Evolutionary conservation across 2,888 invertebrate species (phyloP), one percentile per base, ranked within the genome.

Genomic region (Notodonta ziczac): DNA sequence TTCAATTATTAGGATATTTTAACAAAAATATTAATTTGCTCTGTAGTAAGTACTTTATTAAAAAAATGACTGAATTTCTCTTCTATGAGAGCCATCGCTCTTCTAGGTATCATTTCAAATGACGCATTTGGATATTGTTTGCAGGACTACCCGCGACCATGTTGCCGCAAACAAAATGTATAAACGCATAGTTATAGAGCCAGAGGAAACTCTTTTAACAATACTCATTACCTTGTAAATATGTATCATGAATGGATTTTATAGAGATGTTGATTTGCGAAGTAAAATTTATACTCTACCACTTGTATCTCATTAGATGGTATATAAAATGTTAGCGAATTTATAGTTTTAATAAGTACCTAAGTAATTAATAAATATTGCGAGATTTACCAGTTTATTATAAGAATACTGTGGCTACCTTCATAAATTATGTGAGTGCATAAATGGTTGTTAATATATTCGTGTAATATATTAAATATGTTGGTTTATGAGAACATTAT

Each of bases 261-360:
- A 79, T 78, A 78, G 73, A 81, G 82, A 83, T 81, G 71, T 70
- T 84, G 84, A 87, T 86, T 88, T 88, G 86, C 84, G 84, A 87
- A 88, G 81, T 84, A 84, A 89, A 87, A 82, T 86, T 86, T 89
- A 86, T 90, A 87, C 90, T 90, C 89, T 90, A 90, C 88, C 88
- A 90, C 87, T 90, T 89, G 92, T 91, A 93, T 93, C 93, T 93
- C 93, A 93, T 93, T 93, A 93, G 93, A 90, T 88, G 88, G 86
- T 93, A 91, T 91, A 88, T 89, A 85, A 89, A 89, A 88, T 78
- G 84, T 89, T 93, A 93, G 93, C 92, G 93, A 93, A 93, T 93
- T 93, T 93, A 92, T 92, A 92, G 90, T 82, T 86, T 82, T 85
- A 84, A 73, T 88, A 89, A 84, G 84, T 82, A 82, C 72, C 73